Evolutionary conservation across 2,888 invertebrate species (phyloP), one percentile per base, ranked within the genome.

Genomic region (Autographa pulchrina): DNA sequence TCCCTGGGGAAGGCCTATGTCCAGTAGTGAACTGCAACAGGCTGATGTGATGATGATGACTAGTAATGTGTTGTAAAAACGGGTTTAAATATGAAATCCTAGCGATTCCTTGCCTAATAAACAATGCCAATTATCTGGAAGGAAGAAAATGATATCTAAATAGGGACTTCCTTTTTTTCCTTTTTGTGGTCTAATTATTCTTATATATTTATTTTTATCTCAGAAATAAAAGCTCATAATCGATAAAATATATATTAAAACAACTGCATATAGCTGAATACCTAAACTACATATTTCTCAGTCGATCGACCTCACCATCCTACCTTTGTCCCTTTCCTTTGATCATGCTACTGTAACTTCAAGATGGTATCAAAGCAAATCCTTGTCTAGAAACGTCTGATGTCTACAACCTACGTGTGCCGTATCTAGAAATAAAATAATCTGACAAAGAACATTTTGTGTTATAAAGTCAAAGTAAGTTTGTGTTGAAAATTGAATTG

Each of bases 401-500:
- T 56, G 54, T 56, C 54, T 56, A 56, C 25, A 25, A 56, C 48
- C 48, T 48, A 38, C 38, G 38, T 38, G 54, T 56, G 9, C 20
- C 54, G 54, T 25, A 25, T 56, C 20, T 25, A 25, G 54, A 25
- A 56, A 56, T 56, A 25, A 56, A 56, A 56, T 4, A 25, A 14
- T 2, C 13, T n/a, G 20, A 25, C 54, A 56, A 56, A 56, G 20
- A 56, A 56, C 25, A 25, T 56, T 56, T 20, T 56, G 13, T 56
- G 18, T 16, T 48, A 14, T 56, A 56, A 25, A 25, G 25, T 25
- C 25, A 25, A 25, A 25, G 25, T 25, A 25, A 25, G 25, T 25
- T 25, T 25, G 25, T 25, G 25, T 25, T 25, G 25, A 25, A 25
- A 56, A 56, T 25, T 20, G 25, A 56, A 56, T 56, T 56, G 54